Conservation (phyloP, 2,113 vertebrate genomes). For the Poeciliopsis occidentalis region DNA sequence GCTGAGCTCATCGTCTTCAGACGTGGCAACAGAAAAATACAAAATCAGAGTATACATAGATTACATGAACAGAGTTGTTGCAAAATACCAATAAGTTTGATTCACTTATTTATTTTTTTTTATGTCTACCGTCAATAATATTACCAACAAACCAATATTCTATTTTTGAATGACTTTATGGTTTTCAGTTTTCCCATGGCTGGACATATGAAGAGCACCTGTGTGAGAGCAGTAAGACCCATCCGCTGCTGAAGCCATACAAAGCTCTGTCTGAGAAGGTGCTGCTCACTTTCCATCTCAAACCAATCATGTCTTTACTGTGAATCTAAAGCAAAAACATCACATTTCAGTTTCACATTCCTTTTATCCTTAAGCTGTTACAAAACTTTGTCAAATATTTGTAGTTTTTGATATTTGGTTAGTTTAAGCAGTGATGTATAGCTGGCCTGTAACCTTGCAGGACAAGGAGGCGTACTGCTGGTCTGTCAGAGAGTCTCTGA, state of each 20-base stretch:
- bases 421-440: background rate
- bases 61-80: too few species aligned
- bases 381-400: background rate
- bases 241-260: constrained; percentile 92
- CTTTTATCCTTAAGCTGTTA: background rate
- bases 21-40: too few species aligned
- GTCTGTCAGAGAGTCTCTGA: constrained; percentile 92
- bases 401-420: background rate
- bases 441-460: constrained; percentile 63
- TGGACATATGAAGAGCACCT: constrained; percentile 91
- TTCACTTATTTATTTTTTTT: too few species aligned
- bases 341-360: background rate
- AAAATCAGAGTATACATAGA: too few species aligned
- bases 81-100: too few species aligned
- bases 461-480: constrained; percentile 93
- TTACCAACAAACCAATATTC: too few species aligned
- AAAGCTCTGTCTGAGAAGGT: constrained; percentile 94
- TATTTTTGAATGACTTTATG: background rate
- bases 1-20: too few species aligned
- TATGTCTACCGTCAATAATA: too few species aligned
- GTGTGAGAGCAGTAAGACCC: constrained; percentile 89
- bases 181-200: constrained; percentile 86
- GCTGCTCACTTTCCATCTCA: too few species aligned
- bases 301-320: background rate
- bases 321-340: background rate